Conservation (phyloP, 1,140 invertebrate genomes). For the Archegozetes longisetosus region DNA sequence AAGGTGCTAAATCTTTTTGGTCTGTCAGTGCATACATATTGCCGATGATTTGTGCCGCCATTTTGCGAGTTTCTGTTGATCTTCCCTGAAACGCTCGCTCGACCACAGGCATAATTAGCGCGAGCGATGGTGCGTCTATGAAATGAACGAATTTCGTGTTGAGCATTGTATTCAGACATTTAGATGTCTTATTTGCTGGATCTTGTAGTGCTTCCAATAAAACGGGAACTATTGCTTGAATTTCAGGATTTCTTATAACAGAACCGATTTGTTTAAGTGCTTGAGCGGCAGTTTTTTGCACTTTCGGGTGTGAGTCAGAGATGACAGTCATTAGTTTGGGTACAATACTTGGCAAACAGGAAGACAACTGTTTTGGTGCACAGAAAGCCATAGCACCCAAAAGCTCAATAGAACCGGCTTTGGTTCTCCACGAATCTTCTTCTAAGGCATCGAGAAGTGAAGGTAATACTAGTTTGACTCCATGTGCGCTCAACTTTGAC, state of each 20-base stretch:
- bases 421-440: conserved; percentile 97
- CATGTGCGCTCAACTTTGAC: conserved; percentile 87
- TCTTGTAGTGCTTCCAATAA: conserved; percentile 86
- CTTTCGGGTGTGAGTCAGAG: conserved; percentile 91
- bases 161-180: conserved; percentile 73
- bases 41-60: conserved; percentile 95
- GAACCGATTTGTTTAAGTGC: conserved; percentile 91
- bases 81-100: conserved; percentile 91
- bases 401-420: conserved; percentile 88
- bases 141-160: conserved; percentile 99
- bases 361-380: conserved; percentile 93
- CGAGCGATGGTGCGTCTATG: conserved; percentile 94
- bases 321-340: conserved; percentile 95
- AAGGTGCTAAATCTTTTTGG: conserved; percentile 93
- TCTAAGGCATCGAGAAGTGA: conserved; percentile 80
- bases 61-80: conserved; percentile 91
- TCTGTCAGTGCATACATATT: conserved; percentile 99
- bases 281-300: conserved; percentile 89
- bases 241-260: conserved; percentile 96
- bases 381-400: conserved; percentile 95
- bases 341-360: conserved; percentile 91
- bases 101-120: conserved; percentile 97
- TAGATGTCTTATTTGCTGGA: conserved; percentile 85
- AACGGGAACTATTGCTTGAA: conserved; percentile 85
- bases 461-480: conserved; percentile 84